Evolutionary conservation across 2,113 vertebrate species (phyloP).

Genomic region (Corapipo altera): DNA sequence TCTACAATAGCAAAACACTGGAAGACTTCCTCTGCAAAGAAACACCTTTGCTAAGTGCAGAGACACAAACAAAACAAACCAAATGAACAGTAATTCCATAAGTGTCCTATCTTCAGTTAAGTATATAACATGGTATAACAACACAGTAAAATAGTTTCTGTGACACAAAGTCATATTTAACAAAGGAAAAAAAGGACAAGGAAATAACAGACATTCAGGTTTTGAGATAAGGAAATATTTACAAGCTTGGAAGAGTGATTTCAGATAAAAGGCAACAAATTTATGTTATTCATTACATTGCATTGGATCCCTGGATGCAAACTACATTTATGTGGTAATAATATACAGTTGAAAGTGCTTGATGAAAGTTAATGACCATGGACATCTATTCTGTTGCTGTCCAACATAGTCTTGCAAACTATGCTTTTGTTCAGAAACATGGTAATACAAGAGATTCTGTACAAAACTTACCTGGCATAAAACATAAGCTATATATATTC

Average conservation of each 20-base stretch:
- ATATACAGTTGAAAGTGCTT: not conserved
- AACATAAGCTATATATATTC: accelerated
- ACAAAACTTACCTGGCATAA: not conserved
- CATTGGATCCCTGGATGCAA: not conserved
- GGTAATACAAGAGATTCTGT: not conserved
- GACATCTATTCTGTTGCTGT: not conserved
- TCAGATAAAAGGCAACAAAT: not conserved
- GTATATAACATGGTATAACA: not conserved
- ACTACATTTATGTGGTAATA: not conserved
- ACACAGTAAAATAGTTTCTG: not conserved
- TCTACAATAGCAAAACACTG: not conserved
- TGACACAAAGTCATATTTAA: not conserved
- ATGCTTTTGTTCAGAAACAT: not conserved
- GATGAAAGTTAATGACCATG: not conserved
- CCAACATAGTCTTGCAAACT: not conserved
- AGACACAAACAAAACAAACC: not conserved
- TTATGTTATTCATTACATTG: not conserved
- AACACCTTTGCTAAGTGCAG: not conserved
- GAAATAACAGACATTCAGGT: not conserved
- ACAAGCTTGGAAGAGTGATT: not conserved
- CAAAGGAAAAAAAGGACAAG: not conserved
- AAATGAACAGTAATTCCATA: not conserved
- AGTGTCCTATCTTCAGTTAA: not conserved
- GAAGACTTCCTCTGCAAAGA: not conserved
- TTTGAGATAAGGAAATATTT: not conserved